Evolutionary conservation across 2,888 invertebrate genomes (phyloP).

Genomic region (Lumbricus terrestris): DNA sequence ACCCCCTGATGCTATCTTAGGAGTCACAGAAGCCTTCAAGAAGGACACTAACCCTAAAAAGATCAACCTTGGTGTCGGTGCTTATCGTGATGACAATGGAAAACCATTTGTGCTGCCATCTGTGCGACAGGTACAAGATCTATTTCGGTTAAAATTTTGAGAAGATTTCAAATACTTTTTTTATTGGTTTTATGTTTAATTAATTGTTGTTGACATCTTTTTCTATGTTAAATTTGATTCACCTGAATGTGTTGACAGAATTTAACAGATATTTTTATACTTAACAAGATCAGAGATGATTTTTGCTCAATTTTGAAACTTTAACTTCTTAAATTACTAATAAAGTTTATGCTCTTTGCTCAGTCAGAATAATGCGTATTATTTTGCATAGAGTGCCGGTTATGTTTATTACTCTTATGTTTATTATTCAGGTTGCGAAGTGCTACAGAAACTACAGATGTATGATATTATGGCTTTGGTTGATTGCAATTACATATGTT

Average conservation of each 20-base stretch:
- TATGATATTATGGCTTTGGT: background rate
- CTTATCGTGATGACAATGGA: slow-evolving; percentile 95
- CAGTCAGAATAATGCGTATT: background rate
- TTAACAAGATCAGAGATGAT: background rate
- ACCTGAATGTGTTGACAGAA: background rate
- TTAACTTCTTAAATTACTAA: background rate
- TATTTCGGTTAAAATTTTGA: background rate
- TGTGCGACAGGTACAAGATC: slow-evolving; percentile 64
- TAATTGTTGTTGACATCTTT: background rate
- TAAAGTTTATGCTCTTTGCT: background rate
- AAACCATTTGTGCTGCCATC: slow-evolving; percentile 91
- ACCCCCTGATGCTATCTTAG: slow-evolving; percentile 95
- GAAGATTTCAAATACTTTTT: background rate
- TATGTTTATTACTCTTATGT: background rate
- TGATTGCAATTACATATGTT: background rate
- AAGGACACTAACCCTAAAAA: slow-evolving; percentile 86
- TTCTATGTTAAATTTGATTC: background rate
- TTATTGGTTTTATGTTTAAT: background rate
- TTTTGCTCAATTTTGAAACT: background rate
- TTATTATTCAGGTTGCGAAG: background rate
- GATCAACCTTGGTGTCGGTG: slow-evolving; percentile 84
- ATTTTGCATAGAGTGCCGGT: background rate
- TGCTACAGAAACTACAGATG: background rate
- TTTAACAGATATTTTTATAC: background rate
- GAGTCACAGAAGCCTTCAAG: slow-evolving; percentile 94